A percentile compares a stretch with the other conserved stretches of the same genome.
These are phyloP conservation scores for Gulo gulo DNA, from an alignment of 2,113 vertebrate genomes.

Conservation along the genomic window DNA sequence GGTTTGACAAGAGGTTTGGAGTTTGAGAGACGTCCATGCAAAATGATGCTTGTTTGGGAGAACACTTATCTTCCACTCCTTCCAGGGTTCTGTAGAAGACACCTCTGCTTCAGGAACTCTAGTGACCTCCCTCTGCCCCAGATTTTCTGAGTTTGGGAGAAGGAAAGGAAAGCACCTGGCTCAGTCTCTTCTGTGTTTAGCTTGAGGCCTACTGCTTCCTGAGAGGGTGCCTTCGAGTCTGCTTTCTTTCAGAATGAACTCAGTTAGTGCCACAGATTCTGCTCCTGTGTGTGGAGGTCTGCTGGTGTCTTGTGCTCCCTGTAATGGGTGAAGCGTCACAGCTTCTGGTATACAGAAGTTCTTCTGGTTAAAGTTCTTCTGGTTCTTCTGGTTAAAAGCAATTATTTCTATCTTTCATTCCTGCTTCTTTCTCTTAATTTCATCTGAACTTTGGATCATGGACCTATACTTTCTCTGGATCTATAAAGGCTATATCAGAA, in stretches of 20 bases:
- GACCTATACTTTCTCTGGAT: not conserved
- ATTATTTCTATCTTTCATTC: not conserved
- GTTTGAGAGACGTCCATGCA: not conserved
- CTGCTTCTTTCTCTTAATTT: slow-evolving; percentile 2
- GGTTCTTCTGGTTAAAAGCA: not conserved
- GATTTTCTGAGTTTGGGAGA: not conserved
- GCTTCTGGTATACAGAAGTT: not conserved
- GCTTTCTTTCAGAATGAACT: not conserved
- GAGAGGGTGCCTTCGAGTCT: not conserved
- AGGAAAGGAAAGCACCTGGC: not conserved
- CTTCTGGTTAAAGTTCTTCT: not conserved
- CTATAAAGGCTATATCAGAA: not conserved
- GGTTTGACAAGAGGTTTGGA: not conserved
- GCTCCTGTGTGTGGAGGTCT: not conserved
- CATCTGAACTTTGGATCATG: not conserved
- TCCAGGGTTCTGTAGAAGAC: not conserved
- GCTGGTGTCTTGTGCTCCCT: not conserved
- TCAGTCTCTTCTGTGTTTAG: not conserved
- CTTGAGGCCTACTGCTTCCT: not conserved
- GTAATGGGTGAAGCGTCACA: not conserved
- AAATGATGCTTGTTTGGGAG: not conserved
- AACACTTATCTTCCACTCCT: not conserved
- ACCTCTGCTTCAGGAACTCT: not conserved
- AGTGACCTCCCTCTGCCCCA: not conserved
- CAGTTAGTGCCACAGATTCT: not conserved